These are phyloP conservation scores for Lagocephalus sceleratus DNA, from an alignment of 2,797 vertebrate species.

Conservation along the genomic window DNA sequence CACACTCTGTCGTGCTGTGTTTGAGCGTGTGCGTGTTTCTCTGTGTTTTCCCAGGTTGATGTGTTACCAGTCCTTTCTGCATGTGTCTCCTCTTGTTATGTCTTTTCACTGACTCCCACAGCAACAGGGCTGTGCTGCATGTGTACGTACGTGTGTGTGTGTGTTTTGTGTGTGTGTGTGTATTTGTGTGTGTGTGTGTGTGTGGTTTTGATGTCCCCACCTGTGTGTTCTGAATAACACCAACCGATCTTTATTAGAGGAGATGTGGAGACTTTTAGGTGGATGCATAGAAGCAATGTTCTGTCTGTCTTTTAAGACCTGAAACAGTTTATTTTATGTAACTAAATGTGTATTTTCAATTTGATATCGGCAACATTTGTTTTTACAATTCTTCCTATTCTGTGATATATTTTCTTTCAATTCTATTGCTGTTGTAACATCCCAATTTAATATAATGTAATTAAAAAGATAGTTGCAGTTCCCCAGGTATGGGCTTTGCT, in stretches of 20 bases:
- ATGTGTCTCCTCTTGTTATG: constrained; percentile 55
- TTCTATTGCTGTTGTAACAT: no score
- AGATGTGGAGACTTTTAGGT: no score
- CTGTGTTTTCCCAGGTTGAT: constrained; percentile 23
- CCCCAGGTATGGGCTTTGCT: no score
- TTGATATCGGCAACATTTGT: no score
- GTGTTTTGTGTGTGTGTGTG: constrained; percentile 12
- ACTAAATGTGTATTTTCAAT: no score
- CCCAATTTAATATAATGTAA: no score
- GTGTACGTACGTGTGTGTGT: constrained; percentile 6
- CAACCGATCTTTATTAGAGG: neutral
- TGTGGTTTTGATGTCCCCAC: neutral
- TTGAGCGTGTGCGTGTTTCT: constrained; percentile 20
- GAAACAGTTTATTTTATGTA: no score
- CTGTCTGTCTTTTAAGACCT: no score
- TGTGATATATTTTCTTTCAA: no score
- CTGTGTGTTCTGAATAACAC: neutral
- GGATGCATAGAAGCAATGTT: no score
- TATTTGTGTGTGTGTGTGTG: constrained; percentile 11
- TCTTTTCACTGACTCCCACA: constrained; percentile 40
- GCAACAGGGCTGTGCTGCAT: constrained; percentile 20
- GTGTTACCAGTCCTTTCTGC: constrained; percentile 31
- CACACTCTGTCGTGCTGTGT: constrained; percentile 33
- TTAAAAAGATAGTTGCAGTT: no score
- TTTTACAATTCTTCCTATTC: no score